A percentile compares a stretch with the other conserved stretches of the same genome.
These are phyloP conservation scores for Potamilus streckersoni DNA, from an alignment of 1,140 invertebrate genomes.

Conservation along the genomic window DNA sequence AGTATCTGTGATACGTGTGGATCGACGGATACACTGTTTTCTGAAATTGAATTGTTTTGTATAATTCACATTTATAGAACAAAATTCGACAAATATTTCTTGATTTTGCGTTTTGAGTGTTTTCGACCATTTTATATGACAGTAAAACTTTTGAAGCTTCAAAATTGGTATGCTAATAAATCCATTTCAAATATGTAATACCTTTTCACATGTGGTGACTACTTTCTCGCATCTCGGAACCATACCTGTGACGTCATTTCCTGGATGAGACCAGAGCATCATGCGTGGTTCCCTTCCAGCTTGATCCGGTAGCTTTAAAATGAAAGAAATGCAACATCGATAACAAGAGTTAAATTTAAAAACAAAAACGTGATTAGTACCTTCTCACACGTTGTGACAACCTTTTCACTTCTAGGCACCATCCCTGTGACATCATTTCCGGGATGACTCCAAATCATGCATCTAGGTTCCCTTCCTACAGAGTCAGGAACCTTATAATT, in stretches of 20 bases:
- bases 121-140: too few species aligned
- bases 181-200: slow-evolving; percentile 1
- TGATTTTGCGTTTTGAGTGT: too few species aligned
- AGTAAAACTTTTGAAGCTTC: too few species aligned
- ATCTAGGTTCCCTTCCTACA: slow-evolving; percentile 15
- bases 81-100: too few species aligned
- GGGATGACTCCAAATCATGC: slow-evolving; percentile 22
- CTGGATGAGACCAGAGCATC: slow-evolving; percentile 53
- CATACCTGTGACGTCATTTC: slow-evolving; percentile 59
- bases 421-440: slow-evolving; percentile 28
- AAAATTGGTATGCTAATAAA: too few species aligned
- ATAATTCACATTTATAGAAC: too few species aligned
- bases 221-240: slow-evolving; percentile 50
- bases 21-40: too few species aligned
- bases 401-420: slow-evolving; percentile 24
- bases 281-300: slow-evolving; percentile 17
- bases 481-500: slow-evolving; percentile 25
- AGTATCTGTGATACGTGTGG: too few species aligned
- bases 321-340: too few species aligned
- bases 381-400: slow-evolving; percentile 23
- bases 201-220: slow-evolving; percentile 50
- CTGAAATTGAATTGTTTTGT: too few species aligned
- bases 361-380: neutral
- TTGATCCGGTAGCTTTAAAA: slow-evolving; percentile 8
- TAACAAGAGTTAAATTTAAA: too few species aligned